Evolutionary conservation across 1,140 invertebrate genomes (phyloP), one percentile per base, ranked within the genome.

Genomic region (Camponotus pennsylvanicus): DNA sequence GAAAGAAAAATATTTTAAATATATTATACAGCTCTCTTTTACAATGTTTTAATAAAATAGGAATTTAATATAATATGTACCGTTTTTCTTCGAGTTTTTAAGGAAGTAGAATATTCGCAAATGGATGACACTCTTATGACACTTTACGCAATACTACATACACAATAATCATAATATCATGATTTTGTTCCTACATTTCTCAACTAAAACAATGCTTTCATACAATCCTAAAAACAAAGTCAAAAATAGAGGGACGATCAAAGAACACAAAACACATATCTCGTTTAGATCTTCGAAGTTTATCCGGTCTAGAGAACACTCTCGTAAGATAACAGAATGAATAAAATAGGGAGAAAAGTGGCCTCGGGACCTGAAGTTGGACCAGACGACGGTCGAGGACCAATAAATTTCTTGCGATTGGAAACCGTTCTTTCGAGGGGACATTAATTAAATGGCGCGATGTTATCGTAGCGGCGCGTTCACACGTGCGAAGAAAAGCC

Each of bases 371-470:
- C 49, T 5, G 3, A 40, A 42, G 49, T 40, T 45, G 45, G 49
- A 69, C 55, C 55, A 27, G 15, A 7, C 76, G 57, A 57, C 49
- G 49, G 76, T 79, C 21, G 76, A 86, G 82, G 49, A 92, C 34
- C 92, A 89, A 91, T 90, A 91, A 91, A 90, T 92, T 91, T 86
- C 52, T 37, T 61, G 5, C 88, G 76, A 88, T 92, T 89, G 89
- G 79, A 86, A 87, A 78, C 70, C 67, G 85, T 92, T 92, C 75
- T 89, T 92, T 91, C 69, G 79, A 55, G 78, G 18, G 61, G 88
- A 90, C 89, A 89, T 92, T 92, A 92, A 92, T 92, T 92, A 92
- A 92, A 92, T 76, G 78, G 79, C 67, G 70, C 42, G 88, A 90
- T 89, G 85, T 88, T 91, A 91, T 91, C 91, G 85, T 55, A 27